phyloP scores from a whole-genome alignment of 2,113 vertebrate species.

The Stictonetta naevosa region DNA sequence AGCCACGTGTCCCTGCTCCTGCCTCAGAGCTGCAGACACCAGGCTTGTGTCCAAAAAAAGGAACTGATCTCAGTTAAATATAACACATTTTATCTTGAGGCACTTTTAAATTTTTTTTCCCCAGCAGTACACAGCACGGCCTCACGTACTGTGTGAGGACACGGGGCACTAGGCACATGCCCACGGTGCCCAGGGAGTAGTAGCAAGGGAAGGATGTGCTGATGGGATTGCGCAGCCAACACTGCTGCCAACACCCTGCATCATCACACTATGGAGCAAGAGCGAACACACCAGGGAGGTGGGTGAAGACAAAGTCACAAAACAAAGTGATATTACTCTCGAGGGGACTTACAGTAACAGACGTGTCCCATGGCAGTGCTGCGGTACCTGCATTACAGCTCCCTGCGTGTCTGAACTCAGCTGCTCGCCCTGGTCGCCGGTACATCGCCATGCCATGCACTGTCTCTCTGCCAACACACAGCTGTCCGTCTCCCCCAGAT shows the following conservation, averaged over 20 bases:
- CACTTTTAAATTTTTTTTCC: neutral
- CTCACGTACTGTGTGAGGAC: rapidly evolving
- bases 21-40: neutral
- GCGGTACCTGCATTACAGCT: neutral
- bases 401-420: neutral
- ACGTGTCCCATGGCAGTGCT: neutral
- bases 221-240: neutral
- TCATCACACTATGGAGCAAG: rapidly evolving
- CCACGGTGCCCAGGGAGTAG: neutral
- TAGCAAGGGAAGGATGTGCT: neutral
- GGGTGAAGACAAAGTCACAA: neutral
- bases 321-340: neutral
- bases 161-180: neutral
- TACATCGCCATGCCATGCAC: neutral
- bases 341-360: neutral
- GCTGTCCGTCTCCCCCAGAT: neutral
- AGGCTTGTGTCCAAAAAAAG: neutral
- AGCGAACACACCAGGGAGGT: neutral
- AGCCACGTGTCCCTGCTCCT: neutral
- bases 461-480: neutral
- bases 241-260: neutral
- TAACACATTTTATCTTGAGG: neutral
- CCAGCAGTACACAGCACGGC: neutral
- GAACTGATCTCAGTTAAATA: slow-evolving; percentile 14
- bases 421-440: neutral